These are phyloP conservation scores for Temnothorax curvispinosus DNA, from an alignment of 1,140 invertebrate species.

Conservation along the genomic window DNA sequence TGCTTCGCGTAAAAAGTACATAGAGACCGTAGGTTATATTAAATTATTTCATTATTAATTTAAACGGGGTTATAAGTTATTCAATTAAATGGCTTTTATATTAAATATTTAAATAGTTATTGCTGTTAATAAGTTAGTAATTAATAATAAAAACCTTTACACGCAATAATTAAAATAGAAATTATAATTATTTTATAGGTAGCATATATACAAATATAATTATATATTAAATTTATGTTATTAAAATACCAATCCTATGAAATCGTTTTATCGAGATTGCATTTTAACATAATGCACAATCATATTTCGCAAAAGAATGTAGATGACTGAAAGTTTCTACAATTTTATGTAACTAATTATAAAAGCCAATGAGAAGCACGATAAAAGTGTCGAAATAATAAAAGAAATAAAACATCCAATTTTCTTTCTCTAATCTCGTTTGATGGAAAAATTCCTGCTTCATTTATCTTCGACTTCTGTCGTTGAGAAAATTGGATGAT, in stretches of 20 bases:
- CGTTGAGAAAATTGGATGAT: constrained; percentile 1
- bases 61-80: background rate
- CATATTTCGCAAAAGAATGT: background rate
- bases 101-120: constrained; percentile 20
- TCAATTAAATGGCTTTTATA: background rate
- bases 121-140: background rate
- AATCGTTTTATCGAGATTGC: background rate
- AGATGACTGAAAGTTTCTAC: background rate
- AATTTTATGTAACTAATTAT: background rate
- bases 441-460: background rate
- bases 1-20: background rate
- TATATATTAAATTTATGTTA: background rate
- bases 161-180: background rate
- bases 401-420: background rate
- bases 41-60: background rate
- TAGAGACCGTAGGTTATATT: background rate
- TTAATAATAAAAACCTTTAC: background rate
- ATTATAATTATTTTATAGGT: background rate
- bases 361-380: background rate
- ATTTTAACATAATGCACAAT: background rate
- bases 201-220: no score
- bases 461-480: background rate
- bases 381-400: background rate
- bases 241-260: background rate
- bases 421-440: background rate